Evolutionary conservation across 2,888 invertebrate species (phyloP).

Genomic region (Pristionchus mayeri): DNA sequence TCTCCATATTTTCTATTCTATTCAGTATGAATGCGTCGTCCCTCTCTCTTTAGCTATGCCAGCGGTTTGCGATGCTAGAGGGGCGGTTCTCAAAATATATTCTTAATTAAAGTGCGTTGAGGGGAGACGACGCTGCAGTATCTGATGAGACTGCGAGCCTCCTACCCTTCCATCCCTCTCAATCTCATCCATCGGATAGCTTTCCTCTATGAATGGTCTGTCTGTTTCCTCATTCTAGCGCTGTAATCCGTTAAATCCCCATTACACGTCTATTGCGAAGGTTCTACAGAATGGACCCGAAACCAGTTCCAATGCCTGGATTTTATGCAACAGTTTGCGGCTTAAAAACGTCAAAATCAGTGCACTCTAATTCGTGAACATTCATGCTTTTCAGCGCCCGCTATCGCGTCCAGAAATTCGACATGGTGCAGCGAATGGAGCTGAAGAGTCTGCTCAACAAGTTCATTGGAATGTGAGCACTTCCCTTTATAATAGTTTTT

Average conservation of each 20-base stretch:
- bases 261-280: no score
- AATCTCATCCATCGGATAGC: slow-evolving; percentile 61
- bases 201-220: slow-evolving; percentile 59
- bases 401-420: slow-evolving; percentile 52
- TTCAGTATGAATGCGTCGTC: neutral
- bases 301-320: no score
- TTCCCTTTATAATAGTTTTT: no score
- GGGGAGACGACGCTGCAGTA: slow-evolving; percentile 46
- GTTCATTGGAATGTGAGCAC: slow-evolving; percentile 63
- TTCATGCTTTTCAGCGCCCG: slow-evolving; percentile 41
- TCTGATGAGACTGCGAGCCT: slow-evolving; percentile 55
- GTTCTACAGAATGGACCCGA: no score
- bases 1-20: neutral
- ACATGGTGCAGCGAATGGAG: slow-evolving; percentile 61
- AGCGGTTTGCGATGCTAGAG: no score
- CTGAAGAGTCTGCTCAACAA: slow-evolving; percentile 58
- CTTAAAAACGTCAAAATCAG: no score
- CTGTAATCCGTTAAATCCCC: no score
- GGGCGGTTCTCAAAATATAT: no score
- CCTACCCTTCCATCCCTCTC: slow-evolving; percentile 57
- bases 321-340: no score
- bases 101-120: neutral
- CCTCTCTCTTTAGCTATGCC: no score
- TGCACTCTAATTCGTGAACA: no score
- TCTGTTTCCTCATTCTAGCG: no score